Conservation (phyloP, 2,797 vertebrate species). For the Carduelis carduelis region DNA sequence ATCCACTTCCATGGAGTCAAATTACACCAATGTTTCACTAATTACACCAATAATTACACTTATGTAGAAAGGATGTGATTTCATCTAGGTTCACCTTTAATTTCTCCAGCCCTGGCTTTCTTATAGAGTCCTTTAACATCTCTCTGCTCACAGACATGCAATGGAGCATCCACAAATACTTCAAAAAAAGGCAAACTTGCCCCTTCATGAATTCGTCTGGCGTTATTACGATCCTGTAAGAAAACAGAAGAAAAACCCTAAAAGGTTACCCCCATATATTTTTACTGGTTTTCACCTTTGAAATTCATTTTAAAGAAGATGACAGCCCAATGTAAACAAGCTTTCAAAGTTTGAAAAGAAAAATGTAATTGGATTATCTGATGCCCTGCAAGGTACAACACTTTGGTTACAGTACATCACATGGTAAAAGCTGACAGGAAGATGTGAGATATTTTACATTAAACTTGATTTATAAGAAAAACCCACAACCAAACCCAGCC, state of each 20-base stretch:
- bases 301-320: neutral
- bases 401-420: neutral
- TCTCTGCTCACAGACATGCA: conserved; percentile 95
- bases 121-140: conserved; percentile 98
- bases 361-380: neutral
- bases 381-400: neutral
- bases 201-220: conserved; percentile 91
- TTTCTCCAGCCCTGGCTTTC: conserved; percentile 95
- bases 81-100: conserved; percentile 82
- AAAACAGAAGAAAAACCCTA: neutral
- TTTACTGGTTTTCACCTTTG: neutral
- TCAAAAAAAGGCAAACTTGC: conserved; percentile 96
- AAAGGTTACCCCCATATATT: neutral
- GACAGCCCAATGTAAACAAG: neutral
- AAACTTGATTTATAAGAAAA: neutral
- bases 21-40: neutral
- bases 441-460: neutral
- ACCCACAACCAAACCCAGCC: neutral
- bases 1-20: neutral
- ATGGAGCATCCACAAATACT: conserved; percentile 95
- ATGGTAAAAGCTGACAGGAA: neutral
- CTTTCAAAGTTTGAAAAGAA: neutral
- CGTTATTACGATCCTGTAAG: conserved; percentile 93
- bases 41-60: neutral
- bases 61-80: neutral